These are phyloP conservation scores for Rallus limicola DNA, from an alignment of 2,113 vertebrate species.

Conservation along the genomic window DNA sequence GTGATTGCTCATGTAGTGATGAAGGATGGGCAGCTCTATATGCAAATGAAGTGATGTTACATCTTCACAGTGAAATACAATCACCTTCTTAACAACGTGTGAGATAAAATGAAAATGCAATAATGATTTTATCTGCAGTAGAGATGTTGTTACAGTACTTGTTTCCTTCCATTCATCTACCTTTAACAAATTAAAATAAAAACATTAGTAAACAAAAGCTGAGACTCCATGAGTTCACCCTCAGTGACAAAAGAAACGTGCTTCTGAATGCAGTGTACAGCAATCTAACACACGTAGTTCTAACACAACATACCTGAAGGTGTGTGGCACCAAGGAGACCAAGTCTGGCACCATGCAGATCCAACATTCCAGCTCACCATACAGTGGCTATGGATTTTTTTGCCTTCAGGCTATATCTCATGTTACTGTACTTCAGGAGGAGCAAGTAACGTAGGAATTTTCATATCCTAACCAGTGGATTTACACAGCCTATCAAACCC, in stretches of 20 bases:
- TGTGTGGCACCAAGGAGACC: accelerated
- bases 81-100: neutral
- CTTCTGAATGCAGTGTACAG: neutral
- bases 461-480: too few species aligned
- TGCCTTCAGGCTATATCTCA: neutral
- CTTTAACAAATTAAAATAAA: neutral
- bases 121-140: neutral
- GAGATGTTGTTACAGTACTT: neutral
- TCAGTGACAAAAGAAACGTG: neutral
- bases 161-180: neutral
- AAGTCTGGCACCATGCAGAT: neutral
- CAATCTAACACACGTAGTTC: neutral
- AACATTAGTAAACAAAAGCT: neutral
- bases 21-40: neutral
- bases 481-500: neutral
- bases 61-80: neutral
- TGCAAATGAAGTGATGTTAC: neutral
- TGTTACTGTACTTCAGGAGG: neutral
- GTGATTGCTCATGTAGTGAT: neutral
- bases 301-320: neutral
- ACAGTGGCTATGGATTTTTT: neutral
- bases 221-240: neutral
- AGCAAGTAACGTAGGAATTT: neutral
- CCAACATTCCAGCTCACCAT: neutral
- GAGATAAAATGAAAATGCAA: neutral